These are phyloP conservation scores for Brachionus sp. DNA, from an alignment of 1,140 invertebrate species.

Conservation along the genomic window DNA sequence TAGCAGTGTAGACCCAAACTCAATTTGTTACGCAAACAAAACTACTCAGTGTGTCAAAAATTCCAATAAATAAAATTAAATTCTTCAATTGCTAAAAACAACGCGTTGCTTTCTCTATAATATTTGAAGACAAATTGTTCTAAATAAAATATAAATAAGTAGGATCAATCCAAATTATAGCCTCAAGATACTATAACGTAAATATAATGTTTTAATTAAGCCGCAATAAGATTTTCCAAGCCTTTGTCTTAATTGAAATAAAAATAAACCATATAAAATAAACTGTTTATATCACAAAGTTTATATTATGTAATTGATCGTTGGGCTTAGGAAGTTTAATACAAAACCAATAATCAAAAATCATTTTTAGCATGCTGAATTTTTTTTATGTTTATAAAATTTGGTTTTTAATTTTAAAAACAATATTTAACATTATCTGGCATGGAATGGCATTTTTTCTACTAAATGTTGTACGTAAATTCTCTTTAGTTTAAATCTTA, in stretches of 20 bases:
- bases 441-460: neutral
- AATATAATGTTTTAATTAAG: slow-evolving; percentile 12
- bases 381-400: neutral
- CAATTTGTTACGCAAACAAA: neutral
- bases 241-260: neutral
- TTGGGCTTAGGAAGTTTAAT: neutral
- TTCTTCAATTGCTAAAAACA: neutral
- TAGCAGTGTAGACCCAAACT: neutral
- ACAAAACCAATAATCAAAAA: neutral
- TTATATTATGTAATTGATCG: slow-evolving; percentile 4
- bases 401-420: neutral
- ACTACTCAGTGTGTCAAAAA: slow-evolving; percentile 1
- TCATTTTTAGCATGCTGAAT: neutral
- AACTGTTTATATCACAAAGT: slow-evolving; percentile 9
- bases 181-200: neutral
- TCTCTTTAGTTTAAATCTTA: neutral
- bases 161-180: neutral
- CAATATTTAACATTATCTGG: neutral
- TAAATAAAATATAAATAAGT: neutral
- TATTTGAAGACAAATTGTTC: neutral
- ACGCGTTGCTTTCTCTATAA: neutral
- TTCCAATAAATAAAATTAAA: slow-evolving; percentile 12
- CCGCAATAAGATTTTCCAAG: neutral
- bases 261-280: slow-evolving; percentile 12
- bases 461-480: neutral